Percentiles rank a stretch among this genome's conserved stretches.
Conservation (phyloP, 2,888 invertebrate genomes). For the Harpalus rubripes region DNA sequence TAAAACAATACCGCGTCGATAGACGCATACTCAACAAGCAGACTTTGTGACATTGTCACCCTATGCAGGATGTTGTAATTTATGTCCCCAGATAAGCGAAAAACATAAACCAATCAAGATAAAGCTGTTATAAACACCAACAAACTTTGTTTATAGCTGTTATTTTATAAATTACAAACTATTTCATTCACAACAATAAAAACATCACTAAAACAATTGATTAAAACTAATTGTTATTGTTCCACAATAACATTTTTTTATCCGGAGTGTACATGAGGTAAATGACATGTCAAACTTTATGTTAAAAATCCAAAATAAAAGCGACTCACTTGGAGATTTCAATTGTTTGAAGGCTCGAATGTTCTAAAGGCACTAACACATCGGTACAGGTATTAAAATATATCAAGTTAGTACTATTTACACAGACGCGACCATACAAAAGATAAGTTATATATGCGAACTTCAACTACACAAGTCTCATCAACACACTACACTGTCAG, state of each 20-base stretch:
- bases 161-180: constrained; percentile 8
- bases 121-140: constrained; percentile 22
- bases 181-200: constrained; percentile 49
- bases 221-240: constrained; percentile 61
- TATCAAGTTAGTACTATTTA: constrained; percentile 57
- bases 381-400: constrained; percentile 54
- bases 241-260: constrained; percentile 49
- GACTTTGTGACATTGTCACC: constrained; percentile 38
- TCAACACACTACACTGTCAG: constrained; percentile 61
- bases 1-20: constrained; percentile 58
- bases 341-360: constrained; percentile 36
- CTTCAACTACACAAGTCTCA: constrained; percentile 62
- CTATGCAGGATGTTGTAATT: constrained; percentile 51
- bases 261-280: constrained; percentile 65
- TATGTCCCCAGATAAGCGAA: constrained; percentile 51
- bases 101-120: constrained; percentile 45
- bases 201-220: constrained; percentile 53
- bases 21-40: constrained; percentile 51
- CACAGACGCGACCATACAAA: constrained; percentile 60
- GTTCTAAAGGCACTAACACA: constrained; percentile 63
- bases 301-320: constrained; percentile 67
- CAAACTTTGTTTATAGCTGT: background rate
- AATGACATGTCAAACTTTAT: constrained; percentile 67
- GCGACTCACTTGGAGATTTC: constrained; percentile 44
- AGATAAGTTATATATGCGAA: constrained; percentile 63